Evolutionary conservation across 2,797 vertebrate species (phyloP).

Genomic region (Pseudopleuronectes americanus): DNA sequence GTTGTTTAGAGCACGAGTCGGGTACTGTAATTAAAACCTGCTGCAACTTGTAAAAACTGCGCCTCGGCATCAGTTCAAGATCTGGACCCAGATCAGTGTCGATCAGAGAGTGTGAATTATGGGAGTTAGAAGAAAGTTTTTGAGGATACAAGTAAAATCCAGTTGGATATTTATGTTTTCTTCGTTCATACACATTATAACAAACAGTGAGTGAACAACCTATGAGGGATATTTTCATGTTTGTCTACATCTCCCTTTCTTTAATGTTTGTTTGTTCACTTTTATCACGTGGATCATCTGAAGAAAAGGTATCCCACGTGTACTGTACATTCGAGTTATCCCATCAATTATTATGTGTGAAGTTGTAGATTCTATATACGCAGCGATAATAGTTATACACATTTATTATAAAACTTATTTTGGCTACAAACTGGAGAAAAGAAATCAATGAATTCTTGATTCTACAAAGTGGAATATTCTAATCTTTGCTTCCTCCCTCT

Average conservation of each 20-base stretch:
- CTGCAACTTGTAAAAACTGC: not conserved
- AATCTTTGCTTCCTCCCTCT: no score
- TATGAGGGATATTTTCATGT: not conserved
- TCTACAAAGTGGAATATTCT: no score
- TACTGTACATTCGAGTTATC: no score
- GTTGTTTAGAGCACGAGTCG: not conserved
- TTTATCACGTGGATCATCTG: no score
- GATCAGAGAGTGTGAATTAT: not conserved
- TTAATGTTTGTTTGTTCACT: no score
- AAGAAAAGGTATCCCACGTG: no score
- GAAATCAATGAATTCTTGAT: no score
- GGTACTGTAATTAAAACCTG: not conserved
- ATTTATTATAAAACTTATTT: not conserved
- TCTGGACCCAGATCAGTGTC: not conserved
- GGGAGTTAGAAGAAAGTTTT: not conserved
- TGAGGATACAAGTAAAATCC: not conserved
- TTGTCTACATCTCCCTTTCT: no score
- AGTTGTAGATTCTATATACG: not conserved
- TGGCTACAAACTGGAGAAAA: not conserved
- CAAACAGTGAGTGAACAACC: not conserved
- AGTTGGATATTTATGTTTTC: not conserved
- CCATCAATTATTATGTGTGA: not conserved
- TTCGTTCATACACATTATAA: not conserved
- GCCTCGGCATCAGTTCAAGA: not conserved
- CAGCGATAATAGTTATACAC: not conserved